phyloP scores from a whole-genome alignment of 1,140 invertebrate genomes.

The Danaus melanippus region DNA sequence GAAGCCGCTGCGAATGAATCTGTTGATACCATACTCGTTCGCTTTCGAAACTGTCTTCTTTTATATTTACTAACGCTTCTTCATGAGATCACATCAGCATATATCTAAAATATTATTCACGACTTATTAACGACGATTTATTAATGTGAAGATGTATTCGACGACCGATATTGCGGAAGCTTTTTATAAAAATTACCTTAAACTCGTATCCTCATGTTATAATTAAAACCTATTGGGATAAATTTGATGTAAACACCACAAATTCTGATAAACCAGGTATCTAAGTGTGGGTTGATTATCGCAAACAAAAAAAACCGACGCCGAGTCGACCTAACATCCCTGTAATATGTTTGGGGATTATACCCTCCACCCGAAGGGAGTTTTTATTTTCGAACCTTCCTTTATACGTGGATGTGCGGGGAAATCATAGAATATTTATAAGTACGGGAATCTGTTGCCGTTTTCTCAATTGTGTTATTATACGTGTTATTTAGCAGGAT shows the following conservation, averaged over 20 bases:
- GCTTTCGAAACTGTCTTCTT: slow-evolving; percentile 59
- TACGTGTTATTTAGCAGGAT: too few species aligned
- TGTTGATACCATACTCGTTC: slow-evolving; percentile 50
- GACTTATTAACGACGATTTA: too few species aligned
- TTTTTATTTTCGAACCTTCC: slow-evolving; percentile 62
- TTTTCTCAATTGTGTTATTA: slow-evolving; percentile 5
- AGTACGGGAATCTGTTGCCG: slow-evolving; percentile 10
- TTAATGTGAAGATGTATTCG: too few species aligned
- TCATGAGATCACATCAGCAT: neutral
- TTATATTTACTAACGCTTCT: slow-evolving; percentile 38
- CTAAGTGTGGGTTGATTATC: slow-evolving; percentile 33
- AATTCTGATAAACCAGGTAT: slow-evolving; percentile 20
- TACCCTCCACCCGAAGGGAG: slow-evolving; percentile 40
- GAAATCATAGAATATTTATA: slow-evolving; percentile 20
- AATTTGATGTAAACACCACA: slow-evolving; percentile 1
- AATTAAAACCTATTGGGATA: too few species aligned
- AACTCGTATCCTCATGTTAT: neutral
- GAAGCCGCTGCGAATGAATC: slow-evolving; percentile 48
- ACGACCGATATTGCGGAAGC: neutral
- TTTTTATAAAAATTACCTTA: slow-evolving; percentile 5
- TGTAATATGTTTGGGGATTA: slow-evolving; percentile 61
- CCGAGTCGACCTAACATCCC: slow-evolving; percentile 44
- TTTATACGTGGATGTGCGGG: slow-evolving; percentile 39
- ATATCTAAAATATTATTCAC: neutral
- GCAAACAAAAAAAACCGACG: slow-evolving; percentile 43